These are phyloP conservation scores for Erebia palarica DNA, from an alignment of 2,888 invertebrate genomes.

Conservation along the genomic window DNA sequence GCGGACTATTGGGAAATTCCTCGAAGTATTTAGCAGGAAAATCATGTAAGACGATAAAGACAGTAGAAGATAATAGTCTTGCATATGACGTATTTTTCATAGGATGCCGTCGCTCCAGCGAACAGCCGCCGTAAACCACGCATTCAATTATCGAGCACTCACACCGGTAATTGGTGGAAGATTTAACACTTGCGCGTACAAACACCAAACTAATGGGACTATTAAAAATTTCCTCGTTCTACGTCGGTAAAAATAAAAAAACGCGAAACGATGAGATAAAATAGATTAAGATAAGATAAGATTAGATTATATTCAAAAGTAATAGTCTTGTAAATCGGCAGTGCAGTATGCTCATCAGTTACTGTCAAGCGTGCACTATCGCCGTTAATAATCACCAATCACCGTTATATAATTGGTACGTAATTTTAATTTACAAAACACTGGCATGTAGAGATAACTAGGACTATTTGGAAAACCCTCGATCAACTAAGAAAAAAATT, in stretches of 20 bases:
- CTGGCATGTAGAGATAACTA: constrained; percentile 44
- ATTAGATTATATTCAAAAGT: too few relatives aligned
- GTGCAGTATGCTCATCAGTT: not conserved
- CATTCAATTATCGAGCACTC: too few relatives aligned
- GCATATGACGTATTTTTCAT: constrained; percentile 21
- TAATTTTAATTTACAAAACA: constrained; percentile 51
- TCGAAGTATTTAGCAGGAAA: not conserved
- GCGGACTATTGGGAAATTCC: not conserved
- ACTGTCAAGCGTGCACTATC: constrained; percentile 29
- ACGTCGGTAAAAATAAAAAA: too few relatives aligned
- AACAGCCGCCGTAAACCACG: constrained; percentile 60
- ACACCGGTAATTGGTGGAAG: constrained; percentile 70
- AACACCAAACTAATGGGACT: constrained; percentile 36
- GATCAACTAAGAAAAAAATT: too few relatives aligned
- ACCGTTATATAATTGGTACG: constrained; percentile 64
- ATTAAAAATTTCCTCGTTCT: not conserved
- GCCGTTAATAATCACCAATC: constrained; percentile 61
- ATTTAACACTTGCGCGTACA: constrained; percentile 56
- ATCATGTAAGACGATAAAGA: too few relatives aligned
- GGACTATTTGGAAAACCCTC: not conserved
- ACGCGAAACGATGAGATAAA: too few relatives aligned
- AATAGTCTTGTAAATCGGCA: not conserved
- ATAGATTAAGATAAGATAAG: too few relatives aligned
- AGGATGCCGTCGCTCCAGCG: constrained; percentile 22
- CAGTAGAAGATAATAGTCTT: too few relatives aligned